Percentiles rank a stretch among this genome's conserved stretches.
These are phyloP conservation scores for Ephialtes manifestator DNA, from an alignment of 2,888 invertebrate species.

Conservation along the genomic window DNA sequence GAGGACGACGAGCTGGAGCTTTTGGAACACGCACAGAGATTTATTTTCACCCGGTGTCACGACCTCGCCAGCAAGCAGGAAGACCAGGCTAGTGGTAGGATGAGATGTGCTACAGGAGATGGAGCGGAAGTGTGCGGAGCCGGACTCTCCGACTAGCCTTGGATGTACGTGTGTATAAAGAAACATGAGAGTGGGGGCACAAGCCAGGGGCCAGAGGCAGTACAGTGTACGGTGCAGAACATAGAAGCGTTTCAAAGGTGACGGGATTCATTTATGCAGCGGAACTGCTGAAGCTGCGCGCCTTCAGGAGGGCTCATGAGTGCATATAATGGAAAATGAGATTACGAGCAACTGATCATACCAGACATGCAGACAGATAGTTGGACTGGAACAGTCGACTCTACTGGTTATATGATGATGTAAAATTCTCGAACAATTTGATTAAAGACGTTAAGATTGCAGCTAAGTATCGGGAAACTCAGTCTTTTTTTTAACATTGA, in stretches of 20 bases:
- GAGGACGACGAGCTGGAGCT: constrained; percentile 10
- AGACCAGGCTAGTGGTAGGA: neutral
- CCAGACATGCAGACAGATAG: constrained; percentile 18
- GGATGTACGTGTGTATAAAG: neutral
- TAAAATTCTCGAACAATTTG: no score
- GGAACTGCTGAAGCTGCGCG: constrained; percentile 17
- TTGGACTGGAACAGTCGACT: neutral
- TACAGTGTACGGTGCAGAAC: neutral
- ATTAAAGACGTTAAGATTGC: no score
- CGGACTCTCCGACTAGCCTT: constrained; percentile 20
- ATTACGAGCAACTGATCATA: constrained; percentile 47
- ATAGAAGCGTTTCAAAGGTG: constrained; percentile 58
- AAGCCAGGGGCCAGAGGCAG: neutral
- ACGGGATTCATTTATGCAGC: constrained; percentile 55
- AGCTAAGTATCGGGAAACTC: no score
- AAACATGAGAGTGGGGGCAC: neutral
- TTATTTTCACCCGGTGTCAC: constrained; percentile 50
- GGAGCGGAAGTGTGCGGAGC: constrained; percentile 14
- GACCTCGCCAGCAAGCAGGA: constrained; percentile 12
- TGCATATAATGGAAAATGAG: constrained; percentile 52
- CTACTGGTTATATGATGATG: no score
- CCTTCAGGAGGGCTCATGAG: constrained; percentile 1
- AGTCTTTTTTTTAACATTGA: no score
- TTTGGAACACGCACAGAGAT: constrained; percentile 38
- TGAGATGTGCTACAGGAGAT: constrained; percentile 5